Conservation (phyloP, 2,113 vertebrate genomes). For the Carollia perspicillata region DNA sequence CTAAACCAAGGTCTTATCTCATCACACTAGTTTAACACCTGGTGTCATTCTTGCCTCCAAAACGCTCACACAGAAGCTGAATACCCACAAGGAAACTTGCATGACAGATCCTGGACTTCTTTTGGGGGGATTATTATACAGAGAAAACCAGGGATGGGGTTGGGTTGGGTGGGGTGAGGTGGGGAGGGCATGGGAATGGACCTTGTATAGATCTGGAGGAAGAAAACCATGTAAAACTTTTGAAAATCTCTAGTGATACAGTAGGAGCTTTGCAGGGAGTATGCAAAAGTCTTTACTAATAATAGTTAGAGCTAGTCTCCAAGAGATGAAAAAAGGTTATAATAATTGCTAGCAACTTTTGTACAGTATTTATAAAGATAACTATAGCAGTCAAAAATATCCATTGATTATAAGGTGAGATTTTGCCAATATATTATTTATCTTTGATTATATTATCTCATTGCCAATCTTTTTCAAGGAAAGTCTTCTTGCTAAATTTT, state of each 20-base stretch:
- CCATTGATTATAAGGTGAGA: conserved; percentile 91
- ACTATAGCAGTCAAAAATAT: conserved; percentile 96
- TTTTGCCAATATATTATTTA: conserved; percentile 79
- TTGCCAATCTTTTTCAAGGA: conserved; percentile 86
- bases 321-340: conserved; percentile 89
- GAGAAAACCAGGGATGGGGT: conserved; percentile 72
- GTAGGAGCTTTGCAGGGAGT: conserved; percentile 89
- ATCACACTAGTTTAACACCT: too few relatives aligned
- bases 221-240: conserved; percentile 87
- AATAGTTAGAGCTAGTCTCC: conserved; percentile 94
- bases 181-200: conserved; percentile 83
- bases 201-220: conserved; percentile 94
- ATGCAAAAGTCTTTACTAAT: conserved; percentile 88
- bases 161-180: not conserved
- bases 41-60: not conserved
- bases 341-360: conserved; percentile 99
- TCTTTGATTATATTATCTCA: too few relatives aligned
- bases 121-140: conserved; percentile 93
- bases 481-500: conserved; percentile 77
- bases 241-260: conserved; percentile 89
- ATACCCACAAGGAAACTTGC: conserved; percentile 82
- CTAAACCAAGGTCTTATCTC: too few relatives aligned
- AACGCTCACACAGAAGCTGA: conserved; percentile 40
- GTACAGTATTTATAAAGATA: conserved; percentile 99
- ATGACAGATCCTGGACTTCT: conserved; percentile 89